These are phyloP conservation scores for Patella vulgata DNA, from an alignment of 1,140 invertebrate species.

Conservation along the genomic window DNA sequence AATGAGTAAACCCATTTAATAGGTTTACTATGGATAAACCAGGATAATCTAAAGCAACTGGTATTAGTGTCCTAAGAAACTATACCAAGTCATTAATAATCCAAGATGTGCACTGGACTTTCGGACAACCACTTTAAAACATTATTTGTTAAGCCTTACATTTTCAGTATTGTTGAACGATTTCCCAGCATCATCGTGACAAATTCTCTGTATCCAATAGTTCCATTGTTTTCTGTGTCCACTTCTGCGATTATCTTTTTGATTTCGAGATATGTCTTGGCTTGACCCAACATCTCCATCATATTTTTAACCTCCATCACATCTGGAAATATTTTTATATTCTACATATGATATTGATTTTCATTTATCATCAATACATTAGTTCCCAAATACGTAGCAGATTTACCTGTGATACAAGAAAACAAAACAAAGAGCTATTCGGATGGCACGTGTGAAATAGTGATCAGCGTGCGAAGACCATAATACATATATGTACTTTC, in stretches of 20 bases:
- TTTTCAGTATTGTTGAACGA: slow-evolving; percentile 49
- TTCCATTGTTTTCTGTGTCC: slow-evolving; percentile 45
- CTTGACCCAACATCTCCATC: slow-evolving; percentile 94
- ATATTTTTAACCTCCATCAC: slow-evolving; percentile 87
- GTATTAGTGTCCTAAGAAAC: too few species aligned
- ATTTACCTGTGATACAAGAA: not conserved
- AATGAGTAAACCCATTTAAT: too few species aligned
- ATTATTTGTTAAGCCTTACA: slow-evolving; percentile 37
- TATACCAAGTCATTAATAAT: too few species aligned
- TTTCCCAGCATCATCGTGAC: slow-evolving; percentile 58
- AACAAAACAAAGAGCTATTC: not conserved
- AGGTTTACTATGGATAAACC: too few species aligned
- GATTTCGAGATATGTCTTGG: slow-evolving; percentile 90
- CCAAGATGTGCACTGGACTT: too few species aligned
- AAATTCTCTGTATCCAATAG: slow-evolving; percentile 59
- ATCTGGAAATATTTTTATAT: slow-evolving; percentile 70
- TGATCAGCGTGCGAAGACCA: not conserved
- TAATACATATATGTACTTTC: not conserved
- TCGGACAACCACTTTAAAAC: too few species aligned
- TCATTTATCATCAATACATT: not conserved
- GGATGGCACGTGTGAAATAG: not conserved
- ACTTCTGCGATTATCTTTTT: slow-evolving; percentile 85
- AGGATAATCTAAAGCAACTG: too few species aligned
- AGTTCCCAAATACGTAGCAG: not conserved
- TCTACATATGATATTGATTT: not conserved